These are phyloP conservation scores for Cariama cristata DNA, from an alignment of 2,113 vertebrate genomes.

Conservation along the genomic window DNA sequence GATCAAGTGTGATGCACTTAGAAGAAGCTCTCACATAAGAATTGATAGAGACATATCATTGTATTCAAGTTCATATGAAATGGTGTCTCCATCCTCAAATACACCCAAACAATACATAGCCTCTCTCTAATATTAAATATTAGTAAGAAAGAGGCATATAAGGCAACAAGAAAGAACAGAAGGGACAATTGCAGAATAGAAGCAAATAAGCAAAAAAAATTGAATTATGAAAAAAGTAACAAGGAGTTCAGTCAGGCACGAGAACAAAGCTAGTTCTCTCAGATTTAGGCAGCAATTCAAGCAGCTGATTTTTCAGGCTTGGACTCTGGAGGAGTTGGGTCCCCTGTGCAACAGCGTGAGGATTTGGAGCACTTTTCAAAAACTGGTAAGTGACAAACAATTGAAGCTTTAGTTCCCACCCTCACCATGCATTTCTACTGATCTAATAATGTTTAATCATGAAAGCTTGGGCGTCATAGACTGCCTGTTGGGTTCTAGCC, in stretches of 20 bases:
- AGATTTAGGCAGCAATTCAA: not conserved
- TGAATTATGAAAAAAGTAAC: not conserved
- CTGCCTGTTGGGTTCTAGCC: not conserved
- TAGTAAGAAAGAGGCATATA: not conserved
- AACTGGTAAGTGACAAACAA: not conserved
- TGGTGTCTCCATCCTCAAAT: not conserved
- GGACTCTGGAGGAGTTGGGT: not conserved
- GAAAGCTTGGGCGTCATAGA: not conserved
- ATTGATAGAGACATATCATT: not conserved
- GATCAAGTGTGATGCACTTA: rapidly evolving
- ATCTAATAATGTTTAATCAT: not conserved
- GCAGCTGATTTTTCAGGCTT: not conserved
- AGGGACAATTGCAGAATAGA: not conserved
- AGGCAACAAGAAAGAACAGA: not conserved
- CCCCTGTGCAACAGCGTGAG: not conserved
- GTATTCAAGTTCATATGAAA: not conserved
- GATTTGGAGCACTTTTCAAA: not conserved
- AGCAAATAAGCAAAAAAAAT: not conserved
- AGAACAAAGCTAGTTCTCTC: not conserved
- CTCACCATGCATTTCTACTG: not conserved
- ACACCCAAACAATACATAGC: not conserved
- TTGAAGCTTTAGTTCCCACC: not conserved
- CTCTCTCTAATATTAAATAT: not conserved
- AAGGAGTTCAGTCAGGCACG: not conserved
- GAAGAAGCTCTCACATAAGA: not conserved